Evolutionary conservation across 2,113 vertebrate species (phyloP).

Genomic region (Mormyrus lacerda): DNA sequence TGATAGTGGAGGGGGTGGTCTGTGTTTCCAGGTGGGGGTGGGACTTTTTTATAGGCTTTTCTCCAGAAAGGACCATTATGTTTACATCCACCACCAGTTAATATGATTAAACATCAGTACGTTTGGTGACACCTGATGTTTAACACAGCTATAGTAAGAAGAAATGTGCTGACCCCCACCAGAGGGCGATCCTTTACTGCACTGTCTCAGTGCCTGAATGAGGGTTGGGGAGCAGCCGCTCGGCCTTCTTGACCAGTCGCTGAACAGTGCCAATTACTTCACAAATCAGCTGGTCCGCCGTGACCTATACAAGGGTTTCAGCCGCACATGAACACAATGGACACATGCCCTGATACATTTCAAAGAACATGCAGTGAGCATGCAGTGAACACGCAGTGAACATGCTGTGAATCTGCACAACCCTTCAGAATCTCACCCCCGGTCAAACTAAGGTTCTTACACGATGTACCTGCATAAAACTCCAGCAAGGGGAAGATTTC

Average conservation of each 20-base stretch:
- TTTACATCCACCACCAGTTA: background rate
- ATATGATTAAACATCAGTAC: background rate
- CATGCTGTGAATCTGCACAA: background rate
- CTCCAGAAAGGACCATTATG: background rate
- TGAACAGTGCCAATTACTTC: background rate
- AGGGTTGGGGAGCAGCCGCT: background rate
- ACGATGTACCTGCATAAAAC: background rate
- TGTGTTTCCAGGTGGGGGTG: background rate
- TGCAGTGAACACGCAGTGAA: background rate
- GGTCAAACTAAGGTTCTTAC: background rate
- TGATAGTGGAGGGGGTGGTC: background rate
- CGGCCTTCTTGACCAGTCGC: background rate
- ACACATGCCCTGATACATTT: background rate
- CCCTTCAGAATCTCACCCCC: background rate
- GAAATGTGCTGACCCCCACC: background rate
- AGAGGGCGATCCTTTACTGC: background rate
- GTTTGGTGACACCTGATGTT: background rate
- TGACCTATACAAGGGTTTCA: background rate
- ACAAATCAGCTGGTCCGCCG: background rate
- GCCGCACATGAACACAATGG: background rate
- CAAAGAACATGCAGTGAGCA: background rate
- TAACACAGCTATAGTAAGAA: background rate
- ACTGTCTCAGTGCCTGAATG: background rate
- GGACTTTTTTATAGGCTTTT: background rate
- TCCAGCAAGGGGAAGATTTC: background rate